Percentiles rank a stretch among this genome's conserved stretches.
Conservation (phyloP, 2,888 invertebrate species). For the Subacronicta megacephala region DNA sequence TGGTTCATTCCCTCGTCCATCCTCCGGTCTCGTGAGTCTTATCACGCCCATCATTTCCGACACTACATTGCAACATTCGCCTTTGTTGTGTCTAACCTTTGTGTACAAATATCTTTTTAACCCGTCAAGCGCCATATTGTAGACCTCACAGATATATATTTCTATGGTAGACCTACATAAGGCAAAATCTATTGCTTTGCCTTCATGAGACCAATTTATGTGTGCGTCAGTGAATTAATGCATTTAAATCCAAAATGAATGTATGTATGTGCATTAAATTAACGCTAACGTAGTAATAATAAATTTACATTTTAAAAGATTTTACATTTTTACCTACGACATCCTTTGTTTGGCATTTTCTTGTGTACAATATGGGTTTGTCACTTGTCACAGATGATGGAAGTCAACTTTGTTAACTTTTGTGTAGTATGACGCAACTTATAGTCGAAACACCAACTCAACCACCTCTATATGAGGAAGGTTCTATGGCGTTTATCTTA, state of each 20-base stretch:
- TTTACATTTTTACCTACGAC: not conserved
- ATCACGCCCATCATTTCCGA: conserved; percentile 30
- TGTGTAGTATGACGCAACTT: conserved; percentile 1
- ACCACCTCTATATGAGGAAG: not conserved
- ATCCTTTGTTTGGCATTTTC: not conserved
- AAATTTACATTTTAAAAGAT: not conserved
- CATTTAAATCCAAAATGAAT: conserved; percentile 1
- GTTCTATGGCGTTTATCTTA: too few relatives aligned
- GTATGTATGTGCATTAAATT: not conserved
- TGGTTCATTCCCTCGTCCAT: not conserved
- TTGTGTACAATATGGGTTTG: conserved; percentile 15
- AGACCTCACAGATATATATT: too few relatives aligned
- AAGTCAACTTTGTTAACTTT: not conserved
- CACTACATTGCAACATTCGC: not conserved
- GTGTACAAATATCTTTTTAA: conserved; percentile 18
- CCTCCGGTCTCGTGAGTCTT: conserved; percentile 24
- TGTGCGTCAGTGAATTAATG: too few relatives aligned
- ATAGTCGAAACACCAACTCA: not conserved
- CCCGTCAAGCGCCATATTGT: too few relatives aligned
- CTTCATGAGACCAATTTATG: too few relatives aligned
- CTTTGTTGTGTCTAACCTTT: not conserved
- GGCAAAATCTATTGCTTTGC: too few relatives aligned
- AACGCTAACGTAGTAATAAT: not conserved
- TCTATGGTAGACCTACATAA: too few relatives aligned
- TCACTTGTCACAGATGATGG: not conserved